These are phyloP conservation scores for Lanius collurio DNA, from an alignment of 2,113 vertebrate species.

Conservation along the genomic window DNA sequence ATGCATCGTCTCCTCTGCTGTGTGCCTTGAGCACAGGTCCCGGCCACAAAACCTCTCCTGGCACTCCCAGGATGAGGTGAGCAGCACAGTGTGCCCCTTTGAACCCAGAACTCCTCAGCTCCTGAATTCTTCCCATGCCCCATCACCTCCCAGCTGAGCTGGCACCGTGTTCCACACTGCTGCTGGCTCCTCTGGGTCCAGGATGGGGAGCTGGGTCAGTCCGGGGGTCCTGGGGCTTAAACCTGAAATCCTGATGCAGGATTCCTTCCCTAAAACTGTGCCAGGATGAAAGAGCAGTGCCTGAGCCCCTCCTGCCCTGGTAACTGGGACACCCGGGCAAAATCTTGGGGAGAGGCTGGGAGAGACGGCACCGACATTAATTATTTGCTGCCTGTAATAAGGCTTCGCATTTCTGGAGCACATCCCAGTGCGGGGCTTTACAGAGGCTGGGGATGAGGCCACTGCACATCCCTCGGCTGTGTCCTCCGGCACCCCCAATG, in stretches of 20 bases:
- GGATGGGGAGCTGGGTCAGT: background rate
- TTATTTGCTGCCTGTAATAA: background rate
- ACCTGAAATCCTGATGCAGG: background rate
- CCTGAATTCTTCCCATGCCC: rapidly evolving
- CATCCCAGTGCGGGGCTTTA: background rate
- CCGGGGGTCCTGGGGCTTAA: background rate
- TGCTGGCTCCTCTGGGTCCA: background rate
- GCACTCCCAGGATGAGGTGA: background rate
- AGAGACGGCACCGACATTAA: background rate
- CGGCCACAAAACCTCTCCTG: rapidly evolving
- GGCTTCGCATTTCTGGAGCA: background rate
- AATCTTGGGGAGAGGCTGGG: background rate
- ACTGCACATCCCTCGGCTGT: rapidly evolving
- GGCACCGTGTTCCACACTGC: rapidly evolving
- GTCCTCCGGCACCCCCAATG: background rate
- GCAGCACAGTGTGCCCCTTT: background rate
- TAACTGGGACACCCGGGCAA: background rate
- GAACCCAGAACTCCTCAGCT: background rate
- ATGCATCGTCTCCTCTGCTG: background rate
- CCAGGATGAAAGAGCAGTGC: background rate
- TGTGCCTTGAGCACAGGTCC: background rate
- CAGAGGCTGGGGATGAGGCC: background rate
- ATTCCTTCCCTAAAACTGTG: background rate
- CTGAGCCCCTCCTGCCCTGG: background rate
- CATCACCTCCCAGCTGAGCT: background rate